Percentiles rank a stretch among this genome's conserved stretches.
Conservation (phyloP, 30 jellyfish, hydroid and myxozoan genomes). For the Hydractinia echinata region DNA sequence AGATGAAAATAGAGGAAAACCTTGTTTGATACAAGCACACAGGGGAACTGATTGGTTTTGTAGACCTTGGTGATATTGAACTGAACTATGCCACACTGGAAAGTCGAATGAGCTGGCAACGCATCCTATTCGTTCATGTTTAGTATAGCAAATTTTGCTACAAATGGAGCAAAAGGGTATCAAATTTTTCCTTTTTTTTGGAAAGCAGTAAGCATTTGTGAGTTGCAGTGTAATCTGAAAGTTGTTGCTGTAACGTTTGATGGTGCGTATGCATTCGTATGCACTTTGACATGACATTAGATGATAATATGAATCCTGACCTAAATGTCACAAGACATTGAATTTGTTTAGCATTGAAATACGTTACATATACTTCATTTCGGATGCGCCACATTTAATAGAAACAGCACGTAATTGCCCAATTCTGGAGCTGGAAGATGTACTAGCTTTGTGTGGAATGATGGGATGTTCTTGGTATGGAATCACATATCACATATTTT, state of each 20-base stretch:
- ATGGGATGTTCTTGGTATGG: constrained; percentile 47
- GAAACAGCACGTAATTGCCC: constrained; percentile 30
- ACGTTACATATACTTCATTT: constrained; percentile 16
- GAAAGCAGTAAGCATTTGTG: constrained; percentile 36
- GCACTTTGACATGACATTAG: constrained; percentile 11
- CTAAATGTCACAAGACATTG: constrained; percentile 33
- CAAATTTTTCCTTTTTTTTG: background rate
- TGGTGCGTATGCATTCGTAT: constrained; percentile 27
- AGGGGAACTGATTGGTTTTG: too few species aligned
- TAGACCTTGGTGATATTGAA: too few species aligned
- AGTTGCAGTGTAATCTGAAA: constrained; percentile 25
- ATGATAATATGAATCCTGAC: constrained; percentile 25
- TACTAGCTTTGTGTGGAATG: too few species aligned
- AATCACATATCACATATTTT: constrained; percentile 34
- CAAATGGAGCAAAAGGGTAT: too few species aligned
- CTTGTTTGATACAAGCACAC: too few species aligned
- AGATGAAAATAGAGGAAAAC: too few species aligned
- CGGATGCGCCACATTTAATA: constrained; percentile 29
- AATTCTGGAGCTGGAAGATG: too few species aligned
- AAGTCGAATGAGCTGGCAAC: too few species aligned
- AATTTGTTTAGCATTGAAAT: constrained; percentile 7
- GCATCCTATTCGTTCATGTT: background rate
- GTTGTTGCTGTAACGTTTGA: too few species aligned
- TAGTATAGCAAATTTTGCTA: too few species aligned
- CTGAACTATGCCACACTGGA: too few species aligned